Evolutionary conservation across 2,888 invertebrate species (phyloP).

Genomic region (Eulithis prunata): DNA sequence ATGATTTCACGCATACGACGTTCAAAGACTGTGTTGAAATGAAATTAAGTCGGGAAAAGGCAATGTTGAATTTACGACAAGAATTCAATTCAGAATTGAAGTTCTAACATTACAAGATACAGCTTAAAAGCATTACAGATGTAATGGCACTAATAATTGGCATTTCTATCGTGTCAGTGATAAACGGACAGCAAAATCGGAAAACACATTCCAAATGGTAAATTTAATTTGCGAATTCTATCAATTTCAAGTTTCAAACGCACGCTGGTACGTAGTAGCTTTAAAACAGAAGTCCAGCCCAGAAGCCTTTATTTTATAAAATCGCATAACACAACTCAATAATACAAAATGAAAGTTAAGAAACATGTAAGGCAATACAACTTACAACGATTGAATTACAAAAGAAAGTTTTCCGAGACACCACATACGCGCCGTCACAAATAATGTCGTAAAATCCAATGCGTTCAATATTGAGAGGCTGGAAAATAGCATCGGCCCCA

Average conservation of each 20-base stretch:
- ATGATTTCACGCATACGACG: not conserved
- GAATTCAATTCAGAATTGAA: not conserved
- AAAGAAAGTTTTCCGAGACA: constrained; percentile 68
- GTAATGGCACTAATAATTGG: constrained; percentile 20
- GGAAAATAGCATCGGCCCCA: constrained; percentile 69
- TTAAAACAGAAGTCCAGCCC: not conserved
- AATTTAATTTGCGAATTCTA: constrained; percentile 14
- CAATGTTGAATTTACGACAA: not conserved
- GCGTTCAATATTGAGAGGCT: constrained; percentile 53
- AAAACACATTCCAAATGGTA: constrained; percentile 17
- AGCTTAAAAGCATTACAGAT: constrained; percentile 3
- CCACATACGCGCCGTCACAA: constrained; percentile 52
- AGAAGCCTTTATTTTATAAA: constrained; percentile 16
- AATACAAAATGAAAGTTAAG: constrained; percentile 65
- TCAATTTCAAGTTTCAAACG: not conserved
- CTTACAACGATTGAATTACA: constrained; percentile 68
- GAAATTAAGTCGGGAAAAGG: not conserved
- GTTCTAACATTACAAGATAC: not conserved
- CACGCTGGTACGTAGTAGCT: not conserved
- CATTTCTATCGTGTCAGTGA: constrained; percentile 16
- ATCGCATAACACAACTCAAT: constrained; percentile 45
- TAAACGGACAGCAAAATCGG: constrained; percentile 15
- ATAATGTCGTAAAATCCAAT: constrained; percentile 63
- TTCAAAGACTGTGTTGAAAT: not conserved
- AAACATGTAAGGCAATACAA: constrained; percentile 66